Evolutionary conservation across 1,140 invertebrate genomes (phyloP).

Genomic region (Achatina immaculata): DNA sequence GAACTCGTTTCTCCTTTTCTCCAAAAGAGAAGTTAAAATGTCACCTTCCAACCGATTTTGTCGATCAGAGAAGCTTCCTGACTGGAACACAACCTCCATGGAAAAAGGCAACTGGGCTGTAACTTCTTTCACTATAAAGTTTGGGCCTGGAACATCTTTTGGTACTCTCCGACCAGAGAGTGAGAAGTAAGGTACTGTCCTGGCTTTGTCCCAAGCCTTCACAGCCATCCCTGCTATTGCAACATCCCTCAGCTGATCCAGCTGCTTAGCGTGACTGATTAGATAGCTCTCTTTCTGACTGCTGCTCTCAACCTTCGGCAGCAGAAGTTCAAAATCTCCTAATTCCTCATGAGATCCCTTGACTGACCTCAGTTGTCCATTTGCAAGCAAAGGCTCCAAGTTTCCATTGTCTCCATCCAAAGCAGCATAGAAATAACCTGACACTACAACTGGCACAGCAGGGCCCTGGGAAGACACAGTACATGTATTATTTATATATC

Average conservation of each 20-base stretch:
- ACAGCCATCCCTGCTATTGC: slow-evolving; percentile 74
- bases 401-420: slow-evolving; percentile 62
- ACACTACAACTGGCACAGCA: slow-evolving; percentile 60
- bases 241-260: slow-evolving; percentile 84
- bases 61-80: slow-evolving; percentile 77
- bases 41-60: slow-evolving; percentile 76
- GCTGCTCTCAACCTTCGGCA: slow-evolving; percentile 53
- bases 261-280: slow-evolving; percentile 74
- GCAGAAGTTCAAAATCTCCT: slow-evolving; percentile 81
- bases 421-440: slow-evolving; percentile 74
- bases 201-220: slow-evolving; percentile 68
- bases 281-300: slow-evolving; percentile 69
- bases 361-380: slow-evolving; percentile 77
- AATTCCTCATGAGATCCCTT: slow-evolving; percentile 83
- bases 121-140: slow-evolving; percentile 84
- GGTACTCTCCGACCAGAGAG: slow-evolving; percentile 69
- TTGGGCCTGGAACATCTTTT: slow-evolving; percentile 73
- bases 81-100: slow-evolving; percentile 88
- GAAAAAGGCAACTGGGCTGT: slow-evolving; percentile 85
- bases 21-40: slow-evolving; percentile 77
- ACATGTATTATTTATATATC: slow-evolving; percentile 17
- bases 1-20: slow-evolving; percentile 73
- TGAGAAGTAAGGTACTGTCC: slow-evolving; percentile 68
- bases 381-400: slow-evolving; percentile 70
- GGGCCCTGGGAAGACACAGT: slow-evolving; percentile 43